Evolutionary conservation across 2,888 invertebrate genomes (phyloP), one percentile per base, ranked within the genome.

Genomic region (Caenorhabditis uteleia): DNA sequence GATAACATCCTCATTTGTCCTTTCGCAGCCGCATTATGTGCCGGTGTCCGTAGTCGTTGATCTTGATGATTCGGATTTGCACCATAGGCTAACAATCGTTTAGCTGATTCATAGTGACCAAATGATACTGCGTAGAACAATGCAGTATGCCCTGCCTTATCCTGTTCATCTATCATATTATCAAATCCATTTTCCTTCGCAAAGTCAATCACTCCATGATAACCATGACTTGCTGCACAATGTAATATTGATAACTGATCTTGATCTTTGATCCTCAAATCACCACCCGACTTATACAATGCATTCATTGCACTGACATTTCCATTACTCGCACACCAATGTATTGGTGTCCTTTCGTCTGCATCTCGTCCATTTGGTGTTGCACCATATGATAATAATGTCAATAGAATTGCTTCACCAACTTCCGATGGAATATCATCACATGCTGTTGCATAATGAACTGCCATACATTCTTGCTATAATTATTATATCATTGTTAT

Each of bases 291-390:
- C 83, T 92, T 91, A 16, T 93, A 89, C 57, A 98, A 85, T 0
- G 92, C 90, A 44, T 92, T 87, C 54, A 95, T 90, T 0, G 95
- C 95, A 71, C 93, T 91, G 0, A 91, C 90, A 34, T 93, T 93
- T 5, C 95, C 97, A 21, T 95, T 93, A 71, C 94, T 94, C 0
- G 95, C 93, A 0, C 97, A 95, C 98, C 98, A 98, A 12, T 97
- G 86, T 49, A 98, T 86, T 1, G 97, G 95, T 77, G 93, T 93
- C 8, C 97, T 87, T 0, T 93, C 92, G 83, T 97, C 95, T 40
- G 91, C 90, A 84, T 98, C 98, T 53, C 89, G 88, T 1, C 91
- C 91, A 73, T 92, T 90, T 1, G 93, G 91, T 20, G 89, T 88
- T 3, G 91, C 91, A 10, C 90, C 90, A 36, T 82, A 57, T 12